Conservation (phyloP, 2,888 invertebrate genomes). For the Labia minor region DNA sequence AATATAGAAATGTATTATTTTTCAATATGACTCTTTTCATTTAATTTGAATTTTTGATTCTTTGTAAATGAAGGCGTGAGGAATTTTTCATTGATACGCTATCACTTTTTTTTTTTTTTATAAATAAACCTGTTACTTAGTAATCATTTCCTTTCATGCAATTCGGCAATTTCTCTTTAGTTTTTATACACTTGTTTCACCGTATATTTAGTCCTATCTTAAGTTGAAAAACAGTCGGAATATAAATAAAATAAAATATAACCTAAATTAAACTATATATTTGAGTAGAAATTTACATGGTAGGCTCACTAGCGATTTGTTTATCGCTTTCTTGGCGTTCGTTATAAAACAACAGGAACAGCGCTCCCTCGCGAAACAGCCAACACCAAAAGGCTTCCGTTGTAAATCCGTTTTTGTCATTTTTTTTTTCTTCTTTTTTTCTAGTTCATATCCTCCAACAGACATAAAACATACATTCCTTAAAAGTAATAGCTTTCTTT, state of each 20-base stretch:
- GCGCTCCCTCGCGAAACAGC: background rate
- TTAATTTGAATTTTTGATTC: no score
- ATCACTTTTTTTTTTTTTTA: background rate
- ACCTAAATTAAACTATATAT: background rate
- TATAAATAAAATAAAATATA: background rate
- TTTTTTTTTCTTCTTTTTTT: background rate
- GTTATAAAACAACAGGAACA: background rate
- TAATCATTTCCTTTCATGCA: constrained; percentile 1
- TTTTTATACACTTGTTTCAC: background rate
- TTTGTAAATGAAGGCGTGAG: background rate
- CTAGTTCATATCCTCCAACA: background rate
- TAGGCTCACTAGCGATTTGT: background rate
- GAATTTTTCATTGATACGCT: background rate
- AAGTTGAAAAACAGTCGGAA: background rate
- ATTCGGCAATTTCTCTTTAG: background rate
- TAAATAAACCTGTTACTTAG: background rate
- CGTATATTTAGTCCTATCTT: no score
- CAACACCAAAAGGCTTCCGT: background rate
- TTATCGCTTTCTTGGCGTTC: background rate
- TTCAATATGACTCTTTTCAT: no score
- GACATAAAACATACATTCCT: background rate
- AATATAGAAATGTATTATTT: no score
- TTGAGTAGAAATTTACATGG: background rate
- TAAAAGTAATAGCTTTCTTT: background rate
- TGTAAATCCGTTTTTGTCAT: background rate